Percentiles rank a stretch among this genome's conserved stretches.
Evolutionary conservation across 2,888 invertebrate genomes (phyloP).

Genomic region (Tyria jacobaeae): DNA sequence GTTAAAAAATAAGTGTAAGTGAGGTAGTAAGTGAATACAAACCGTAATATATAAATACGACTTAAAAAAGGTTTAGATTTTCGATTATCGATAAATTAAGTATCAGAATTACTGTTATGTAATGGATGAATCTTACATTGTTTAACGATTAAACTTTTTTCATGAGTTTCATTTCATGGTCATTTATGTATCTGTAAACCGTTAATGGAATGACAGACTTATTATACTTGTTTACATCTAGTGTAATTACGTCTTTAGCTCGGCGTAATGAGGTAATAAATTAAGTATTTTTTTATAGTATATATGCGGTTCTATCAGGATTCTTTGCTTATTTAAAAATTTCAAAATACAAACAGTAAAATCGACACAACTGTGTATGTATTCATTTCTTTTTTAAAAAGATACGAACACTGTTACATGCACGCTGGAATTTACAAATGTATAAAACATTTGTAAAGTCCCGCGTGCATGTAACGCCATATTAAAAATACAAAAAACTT

Average conservation of each 20-base stretch:
- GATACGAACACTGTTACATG: not conserved
- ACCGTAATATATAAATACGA: too few species aligned
- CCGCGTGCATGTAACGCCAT: too few species aligned
- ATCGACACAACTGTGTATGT: not conserved
- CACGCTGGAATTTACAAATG: too few species aligned
- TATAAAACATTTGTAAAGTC: too few species aligned
- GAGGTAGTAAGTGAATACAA: too few species aligned
- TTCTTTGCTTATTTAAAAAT: not conserved
- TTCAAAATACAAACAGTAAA: not conserved
- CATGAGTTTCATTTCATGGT: slow-evolving; percentile 6
- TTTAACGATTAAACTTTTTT: slow-evolving; percentile 19
- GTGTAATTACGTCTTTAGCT: not conserved
- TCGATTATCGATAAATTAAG: slow-evolving; percentile 36
- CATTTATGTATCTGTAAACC: slow-evolving; percentile 10
- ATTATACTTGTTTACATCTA: not conserved
- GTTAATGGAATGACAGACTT: slow-evolving; percentile 6
- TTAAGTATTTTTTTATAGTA: not conserved
- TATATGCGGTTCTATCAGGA: not conserved
- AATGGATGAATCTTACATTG: slow-evolving; percentile 18
- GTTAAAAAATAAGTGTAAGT: too few species aligned
- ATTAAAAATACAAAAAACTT: too few species aligned
- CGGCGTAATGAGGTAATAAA: not conserved
- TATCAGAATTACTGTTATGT: slow-evolving; percentile 22
- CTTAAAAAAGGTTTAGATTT: slow-evolving; percentile 27
- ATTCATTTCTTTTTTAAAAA: not conserved